Base-by-base conservation (phyloP, 2,113 vertebrate genomes). In the Oryzias melastigma region DNA sequence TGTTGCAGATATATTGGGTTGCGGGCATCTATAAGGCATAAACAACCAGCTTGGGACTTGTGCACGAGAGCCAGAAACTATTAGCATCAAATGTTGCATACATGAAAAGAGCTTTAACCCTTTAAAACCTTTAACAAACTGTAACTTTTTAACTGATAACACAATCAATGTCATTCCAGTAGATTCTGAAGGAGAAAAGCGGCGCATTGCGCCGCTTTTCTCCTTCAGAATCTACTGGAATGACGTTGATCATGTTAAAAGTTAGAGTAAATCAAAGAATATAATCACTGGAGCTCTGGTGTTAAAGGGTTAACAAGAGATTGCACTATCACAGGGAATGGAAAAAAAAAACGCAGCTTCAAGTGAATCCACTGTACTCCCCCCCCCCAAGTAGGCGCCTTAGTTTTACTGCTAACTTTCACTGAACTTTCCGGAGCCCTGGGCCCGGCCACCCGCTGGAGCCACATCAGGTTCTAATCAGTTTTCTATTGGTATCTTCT, bases 391-490 rank as follows among this genome's bases (percentile, higher is more conserved):
- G 62, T 68, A 40, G 71, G 78, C 41, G 68, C 68, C 83, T 78
- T 71, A 81, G 49, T 78, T 85, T 85, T 80, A 78, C 86, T 83
- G 80, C 75, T 74, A 63, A 84, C 80, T 87, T 83, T 82, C 80
- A 76, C 73, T 80, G 52, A 87, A 85, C 77, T 77, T 73, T 78
- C 75, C 58, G 56, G 73, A 68, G 66, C 78, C 69, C 67, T 49
- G 62, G 59, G 62, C 76, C 71, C 68, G 14, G 27, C 59, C 13
- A 56, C 62, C 78, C 85, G 78, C 76, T 83, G 82, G 71, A 64
- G 40, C 70, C 65, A 81, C 85, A 83, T 89, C 79, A 88, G 72
- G 82, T 74, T 84, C 76, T 82, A 76, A 85, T 87, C 86, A 87
- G 17, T 61, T 78, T 63, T 56, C 24, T 53, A 8, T 56, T 69